phyloP scores from a whole-genome alignment of 2,113 vertebrate species.

The Lipotes vexillifer region DNA sequence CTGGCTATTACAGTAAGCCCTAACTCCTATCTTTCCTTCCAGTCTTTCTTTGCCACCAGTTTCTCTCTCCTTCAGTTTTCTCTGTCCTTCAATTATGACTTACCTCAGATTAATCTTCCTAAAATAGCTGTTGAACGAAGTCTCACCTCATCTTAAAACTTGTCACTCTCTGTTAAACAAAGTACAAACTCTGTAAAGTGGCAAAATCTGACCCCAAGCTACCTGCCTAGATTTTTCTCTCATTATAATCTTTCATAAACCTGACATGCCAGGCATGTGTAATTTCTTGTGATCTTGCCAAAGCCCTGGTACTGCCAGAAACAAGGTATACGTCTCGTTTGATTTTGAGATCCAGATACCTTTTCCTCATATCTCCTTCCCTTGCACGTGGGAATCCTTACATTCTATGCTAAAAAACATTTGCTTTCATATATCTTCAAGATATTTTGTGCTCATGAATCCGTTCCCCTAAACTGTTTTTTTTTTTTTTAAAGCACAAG shows the following conservation, averaged over 20 bases:
- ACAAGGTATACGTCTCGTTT: neutral
- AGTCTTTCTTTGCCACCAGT: neutral
- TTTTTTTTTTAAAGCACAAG: neutral
- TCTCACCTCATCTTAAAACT: neutral
- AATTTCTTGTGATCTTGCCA: neutral
- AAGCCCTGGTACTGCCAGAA: neutral
- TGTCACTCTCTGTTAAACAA: neutral
- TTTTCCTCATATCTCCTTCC: neutral
- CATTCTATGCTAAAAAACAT: neutral
- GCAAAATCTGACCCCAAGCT: neutral
- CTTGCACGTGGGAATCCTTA: neutral
- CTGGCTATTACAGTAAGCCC: neutral
- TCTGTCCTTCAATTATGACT: neutral
- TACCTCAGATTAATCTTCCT: neutral
- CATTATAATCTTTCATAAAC: neutral
- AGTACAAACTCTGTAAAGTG: neutral
- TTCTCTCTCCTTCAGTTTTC: constrained; percentile 10
- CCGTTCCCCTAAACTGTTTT: neutral
- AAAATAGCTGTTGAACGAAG: neutral
- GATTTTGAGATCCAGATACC: neutral
- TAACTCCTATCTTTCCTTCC: neutral
- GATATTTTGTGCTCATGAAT: neutral
- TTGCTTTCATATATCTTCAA: neutral
- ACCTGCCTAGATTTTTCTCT: neutral
- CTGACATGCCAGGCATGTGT: neutral